Evolutionary conservation across 2,113 vertebrate species (phyloP), one percentile per base, ranked within the genome.

Genomic region (Hyla sarda): DNA sequence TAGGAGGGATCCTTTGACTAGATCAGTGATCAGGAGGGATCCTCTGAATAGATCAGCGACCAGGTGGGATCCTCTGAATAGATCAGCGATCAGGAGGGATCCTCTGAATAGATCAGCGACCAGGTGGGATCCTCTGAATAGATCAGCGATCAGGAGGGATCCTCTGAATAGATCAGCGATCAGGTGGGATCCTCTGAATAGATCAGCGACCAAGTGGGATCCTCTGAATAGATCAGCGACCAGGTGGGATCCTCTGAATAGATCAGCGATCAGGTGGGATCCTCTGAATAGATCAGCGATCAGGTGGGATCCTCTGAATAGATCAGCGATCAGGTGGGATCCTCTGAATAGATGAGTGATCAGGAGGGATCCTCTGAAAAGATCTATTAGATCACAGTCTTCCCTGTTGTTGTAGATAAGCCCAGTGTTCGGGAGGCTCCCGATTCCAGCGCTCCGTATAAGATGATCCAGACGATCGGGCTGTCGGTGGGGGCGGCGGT

Each of bases 381-480:
- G 60, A 62, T 62, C 60, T 8, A 7, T 56, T 19, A 30, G 25
- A 65, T 65, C 10, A 13, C 14, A 2, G 25, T 12, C 25, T 30
- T 1, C 25, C 13, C 0, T 17, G 34, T 25, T n/a, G 32, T 32
- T 87, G 76, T 92, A 99, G 97, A 99, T 47, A 99, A 98, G 88
- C 97, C 97, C 0, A 89, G 41, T 41, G 87, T 89, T 9, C 84
- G 74, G 0, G 91, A 91, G 0, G 92, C 89, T 0, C 92, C 89
- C 0, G 93, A 93, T 10, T 96, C 93, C 87, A 95, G 93, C 87
- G 96, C 97, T 0, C 97, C 98, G 0, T 99, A 99, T 87, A 98
- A 98, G 93, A 98, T 99, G 97, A 99, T 99, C 94, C 98, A 99
- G 92, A 99, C 98, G 82, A 98, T 99, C 0, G 98, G 97, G 2